These are phyloP conservation scores for Sepiola atlantica DNA, from an alignment of 2,888 invertebrate species.

Conservation along the genomic window DNA sequence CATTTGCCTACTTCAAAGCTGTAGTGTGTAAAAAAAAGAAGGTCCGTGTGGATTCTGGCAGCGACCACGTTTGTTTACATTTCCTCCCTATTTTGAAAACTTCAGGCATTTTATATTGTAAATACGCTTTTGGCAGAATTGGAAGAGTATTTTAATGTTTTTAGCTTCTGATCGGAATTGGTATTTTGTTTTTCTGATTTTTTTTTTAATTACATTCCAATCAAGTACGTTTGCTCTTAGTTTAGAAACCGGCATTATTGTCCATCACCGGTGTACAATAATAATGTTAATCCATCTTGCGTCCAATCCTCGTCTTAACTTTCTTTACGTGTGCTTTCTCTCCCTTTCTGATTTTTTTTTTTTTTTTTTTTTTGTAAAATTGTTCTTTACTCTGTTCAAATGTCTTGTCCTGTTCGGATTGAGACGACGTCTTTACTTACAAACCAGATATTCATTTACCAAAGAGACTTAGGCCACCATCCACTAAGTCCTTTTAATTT, in stretches of 20 bases:
- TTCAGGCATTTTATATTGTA: background rate
- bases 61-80: slow-evolving; percentile 53
- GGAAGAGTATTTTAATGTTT: background rate
- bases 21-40: background rate
- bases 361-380: background rate
- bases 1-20: background rate
- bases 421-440: background rate
- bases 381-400: background rate
- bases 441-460: too few relatives aligned
- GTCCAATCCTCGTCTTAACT: background rate
- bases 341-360: background rate
- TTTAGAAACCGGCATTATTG: background rate
- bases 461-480: background rate
- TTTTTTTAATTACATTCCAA: background rate
- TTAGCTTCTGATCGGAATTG: background rate
- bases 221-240: background rate
- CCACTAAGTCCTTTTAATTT: background rate
- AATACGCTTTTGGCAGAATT: background rate
- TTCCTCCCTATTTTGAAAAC: slow-evolving; percentile 42
- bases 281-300: background rate
- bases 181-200: background rate
- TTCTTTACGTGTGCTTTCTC: background rate
- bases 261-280: background rate
- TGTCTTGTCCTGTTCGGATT: background rate
- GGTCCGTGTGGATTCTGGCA: background rate